These are phyloP conservation scores for Crotalus viridis DNA, from an alignment of 2,113 vertebrate species.

Conservation along the genomic window DNA sequence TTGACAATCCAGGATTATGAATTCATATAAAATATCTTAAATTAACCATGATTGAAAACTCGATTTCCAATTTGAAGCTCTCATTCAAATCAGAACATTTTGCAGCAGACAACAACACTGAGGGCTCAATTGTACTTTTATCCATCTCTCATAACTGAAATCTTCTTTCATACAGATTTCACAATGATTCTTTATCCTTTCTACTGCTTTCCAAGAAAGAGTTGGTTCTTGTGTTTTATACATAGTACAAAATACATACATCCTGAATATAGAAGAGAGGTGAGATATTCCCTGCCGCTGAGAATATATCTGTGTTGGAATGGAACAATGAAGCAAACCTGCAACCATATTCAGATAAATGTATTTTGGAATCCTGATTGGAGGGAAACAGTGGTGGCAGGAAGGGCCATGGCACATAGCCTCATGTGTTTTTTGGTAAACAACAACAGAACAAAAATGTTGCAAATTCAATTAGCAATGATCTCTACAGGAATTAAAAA, in stretches of 20 bases:
- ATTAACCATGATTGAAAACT: background rate
- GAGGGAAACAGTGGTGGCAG: background rate
- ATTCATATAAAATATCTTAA: background rate
- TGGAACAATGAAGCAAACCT: background rate
- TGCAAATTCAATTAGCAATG: background rate
- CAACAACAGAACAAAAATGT: background rate
- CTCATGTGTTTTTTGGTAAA: background rate
- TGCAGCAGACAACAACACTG: background rate
- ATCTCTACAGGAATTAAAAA: background rate
- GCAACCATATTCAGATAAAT: background rate
- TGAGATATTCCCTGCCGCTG: background rate
- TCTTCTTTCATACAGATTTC: background rate
- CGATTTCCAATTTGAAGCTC: background rate
- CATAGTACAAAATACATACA: background rate
- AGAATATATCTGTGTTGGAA: background rate
- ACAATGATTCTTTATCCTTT: background rate
- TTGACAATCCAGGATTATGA: slow-evolving; percentile 1
- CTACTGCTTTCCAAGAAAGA: background rate
- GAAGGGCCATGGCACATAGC: background rate
- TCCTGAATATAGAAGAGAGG: background rate
- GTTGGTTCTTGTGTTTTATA: background rate
- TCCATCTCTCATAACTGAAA: background rate
- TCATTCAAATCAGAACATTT: background rate
- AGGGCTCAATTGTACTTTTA: background rate
- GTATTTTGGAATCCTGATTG: background rate